Evolutionary conservation across 1,140 invertebrate genomes (phyloP).

Genomic region (Caenorhabditis brenneri): DNA sequence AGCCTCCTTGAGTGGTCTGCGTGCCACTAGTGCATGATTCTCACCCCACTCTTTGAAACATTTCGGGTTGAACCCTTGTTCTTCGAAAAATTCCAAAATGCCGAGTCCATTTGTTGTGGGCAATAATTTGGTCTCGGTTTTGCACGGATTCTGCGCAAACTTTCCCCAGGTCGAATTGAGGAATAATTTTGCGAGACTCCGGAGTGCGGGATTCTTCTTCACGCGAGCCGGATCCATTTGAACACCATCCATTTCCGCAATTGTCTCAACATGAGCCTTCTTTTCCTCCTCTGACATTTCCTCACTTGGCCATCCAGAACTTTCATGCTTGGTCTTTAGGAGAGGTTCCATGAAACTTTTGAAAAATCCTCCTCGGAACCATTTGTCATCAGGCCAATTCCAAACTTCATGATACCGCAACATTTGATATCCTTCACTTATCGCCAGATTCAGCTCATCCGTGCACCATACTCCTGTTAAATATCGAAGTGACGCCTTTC

Average conservation of each 20-base stretch:
- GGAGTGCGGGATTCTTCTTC: not conserved
- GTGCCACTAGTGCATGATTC: not conserved
- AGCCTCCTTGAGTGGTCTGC: not conserved
- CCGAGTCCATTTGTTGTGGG: not conserved
- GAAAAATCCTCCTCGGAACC: not conserved
- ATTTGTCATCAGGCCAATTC: not conserved
- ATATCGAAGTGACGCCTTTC: not conserved
- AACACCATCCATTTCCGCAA: not conserved
- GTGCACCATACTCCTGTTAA: not conserved
- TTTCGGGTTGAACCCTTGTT: not conserved
- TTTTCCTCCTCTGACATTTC: not conserved
- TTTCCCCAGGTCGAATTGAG: not conserved
- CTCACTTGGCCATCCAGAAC: not conserved
- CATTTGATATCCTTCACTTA: not conserved
- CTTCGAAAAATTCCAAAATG: not conserved
- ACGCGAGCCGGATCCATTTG: not conserved
- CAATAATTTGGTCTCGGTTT: too few species aligned
- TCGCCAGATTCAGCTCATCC: not conserved
- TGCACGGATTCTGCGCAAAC: not conserved
- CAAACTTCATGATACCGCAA: not conserved
- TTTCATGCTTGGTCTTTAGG: not conserved
- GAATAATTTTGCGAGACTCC: not conserved
- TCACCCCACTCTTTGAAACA: not conserved
- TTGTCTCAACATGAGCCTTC: not conserved
- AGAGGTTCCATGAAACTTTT: not conserved